Evolutionary conservation across 2,888 invertebrate genomes (phyloP), one percentile per base, ranked within the genome.

Genomic region (Chrysolina oricalcia): DNA sequence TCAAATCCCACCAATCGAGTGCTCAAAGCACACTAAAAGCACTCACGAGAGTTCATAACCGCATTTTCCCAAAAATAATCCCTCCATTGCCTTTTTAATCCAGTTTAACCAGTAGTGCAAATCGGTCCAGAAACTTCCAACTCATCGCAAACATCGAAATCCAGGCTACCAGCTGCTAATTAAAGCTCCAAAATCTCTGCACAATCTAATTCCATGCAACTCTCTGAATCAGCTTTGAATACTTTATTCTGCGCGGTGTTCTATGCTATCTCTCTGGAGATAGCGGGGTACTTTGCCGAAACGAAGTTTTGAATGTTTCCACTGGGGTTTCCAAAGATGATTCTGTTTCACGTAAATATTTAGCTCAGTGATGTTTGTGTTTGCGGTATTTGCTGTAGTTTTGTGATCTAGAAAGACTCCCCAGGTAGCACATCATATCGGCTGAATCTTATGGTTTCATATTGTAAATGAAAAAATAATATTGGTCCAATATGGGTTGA

Each of bases 231-330:
- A 17, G 23, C 23, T 56, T 56, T 56, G 56, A 56, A 56, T 56
- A 21, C 56, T 56, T 56, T 21, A 56, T 56, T 21, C 21, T 23
- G 23, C 56, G 21, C 56, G 13, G 23, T 23, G 11, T 56, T 56
- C 15, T 19, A 19, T 56, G 56, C 23, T 56, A 56, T 56, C 56
- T 56, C 56, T 23, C 56, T 23, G 15, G 56, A 56, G 56, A 56
- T 56, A 56, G 23, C 56, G 56, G 56, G 11, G 8, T 56, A 23
- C 13, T 13, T 13, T 13, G 56, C 21, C 23, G 56, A 56, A 56
- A 56, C 19, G 21, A 23, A 56, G 23, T 23, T 56, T 56, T 23
- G 21, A 19, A 56, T 56, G 21, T 15, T 56, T 23, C 56, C 56
- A 23, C 11, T 23, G 19, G 56, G 23, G 56, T 13, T 21, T 21